phyloP scores from a whole-genome alignment of 1,140 invertebrate genomes.

The Papilio dardanus region DNA sequence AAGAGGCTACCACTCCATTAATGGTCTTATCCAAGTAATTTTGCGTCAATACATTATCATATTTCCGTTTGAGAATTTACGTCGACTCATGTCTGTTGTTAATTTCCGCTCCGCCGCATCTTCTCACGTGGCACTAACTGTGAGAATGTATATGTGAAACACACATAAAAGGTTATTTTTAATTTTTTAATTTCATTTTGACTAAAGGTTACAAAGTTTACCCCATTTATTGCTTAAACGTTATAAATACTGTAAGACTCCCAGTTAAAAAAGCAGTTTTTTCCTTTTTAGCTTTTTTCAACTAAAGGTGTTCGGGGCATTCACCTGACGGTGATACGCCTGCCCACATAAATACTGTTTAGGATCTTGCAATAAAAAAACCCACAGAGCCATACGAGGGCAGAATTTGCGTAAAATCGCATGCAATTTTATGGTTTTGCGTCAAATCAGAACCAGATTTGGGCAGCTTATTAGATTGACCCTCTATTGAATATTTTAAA shows the following conservation, averaged over 20 bases:
- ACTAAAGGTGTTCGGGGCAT: not conserved
- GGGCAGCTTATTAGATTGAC: not conserved
- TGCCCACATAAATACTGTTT: not conserved
- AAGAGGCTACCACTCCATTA: not conserved
- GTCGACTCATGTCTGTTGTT: conserved; percentile 7
- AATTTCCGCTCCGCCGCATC: conserved; percentile 20
- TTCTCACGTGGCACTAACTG: not conserved
- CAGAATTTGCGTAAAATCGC: not conserved
- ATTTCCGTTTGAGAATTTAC: conserved; percentile 18
- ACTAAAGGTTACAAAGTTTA: not conserved
- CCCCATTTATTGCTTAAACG: not conserved
- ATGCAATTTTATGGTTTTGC: not conserved
- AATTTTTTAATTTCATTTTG: not conserved
- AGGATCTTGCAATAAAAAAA: not conserved
- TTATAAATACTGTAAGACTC: not conserved
- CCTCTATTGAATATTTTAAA: not conserved
- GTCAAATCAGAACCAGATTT: not conserved
- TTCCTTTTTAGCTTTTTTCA: not conserved
- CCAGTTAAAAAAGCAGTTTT: not conserved
- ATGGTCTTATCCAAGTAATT: not conserved
- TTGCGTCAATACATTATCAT: not conserved
- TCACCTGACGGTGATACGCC: not conserved
- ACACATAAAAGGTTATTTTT: conserved; percentile 73
- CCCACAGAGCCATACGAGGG: not conserved
- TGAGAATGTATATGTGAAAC: conserved; percentile 75